Percentiles rank a stretch among this genome's conserved stretches.
Conservation (phyloP, 2,113 vertebrate genomes). For the Jaculus jaculus region DNA sequence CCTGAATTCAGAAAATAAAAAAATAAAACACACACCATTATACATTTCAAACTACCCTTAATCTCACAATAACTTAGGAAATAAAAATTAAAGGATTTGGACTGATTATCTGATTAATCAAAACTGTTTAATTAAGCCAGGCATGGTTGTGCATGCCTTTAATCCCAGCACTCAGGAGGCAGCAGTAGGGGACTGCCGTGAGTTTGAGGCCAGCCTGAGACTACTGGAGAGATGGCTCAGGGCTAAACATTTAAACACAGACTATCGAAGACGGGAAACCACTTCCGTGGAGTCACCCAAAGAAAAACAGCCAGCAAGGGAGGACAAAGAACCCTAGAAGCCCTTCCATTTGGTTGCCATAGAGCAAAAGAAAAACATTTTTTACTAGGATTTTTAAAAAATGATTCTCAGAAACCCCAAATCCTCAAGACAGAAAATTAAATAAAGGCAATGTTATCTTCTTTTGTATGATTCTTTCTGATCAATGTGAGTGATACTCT, state of each 20-base stretch:
- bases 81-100: constrained; percentile 28
- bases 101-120: not conserved
- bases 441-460: not conserved
- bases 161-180: too few species aligned
- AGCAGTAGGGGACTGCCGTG: too few species aligned
- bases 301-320: not conserved
- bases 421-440: not conserved
- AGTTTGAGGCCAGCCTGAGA: too few species aligned
- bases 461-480: not conserved
- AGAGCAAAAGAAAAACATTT: not conserved
- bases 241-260: not conserved
- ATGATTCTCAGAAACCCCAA: not conserved
- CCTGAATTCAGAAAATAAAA: constrained; percentile 40
- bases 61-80: not conserved
- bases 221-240: too few species aligned
- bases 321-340: not conserved
- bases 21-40: not conserved
- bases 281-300: not conserved
- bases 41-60: not conserved
- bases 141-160: too few species aligned
- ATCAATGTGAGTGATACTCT: not conserved
- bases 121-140: not conserved
- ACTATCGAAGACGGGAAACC: not conserved
- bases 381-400: not conserved
- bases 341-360: not conserved